A percentile compares a stretch with the other conserved stretches of the same genome.
Evolutionary conservation across 2,888 invertebrate genomes (phyloP).

Genomic region (Arge pagana): DNA sequence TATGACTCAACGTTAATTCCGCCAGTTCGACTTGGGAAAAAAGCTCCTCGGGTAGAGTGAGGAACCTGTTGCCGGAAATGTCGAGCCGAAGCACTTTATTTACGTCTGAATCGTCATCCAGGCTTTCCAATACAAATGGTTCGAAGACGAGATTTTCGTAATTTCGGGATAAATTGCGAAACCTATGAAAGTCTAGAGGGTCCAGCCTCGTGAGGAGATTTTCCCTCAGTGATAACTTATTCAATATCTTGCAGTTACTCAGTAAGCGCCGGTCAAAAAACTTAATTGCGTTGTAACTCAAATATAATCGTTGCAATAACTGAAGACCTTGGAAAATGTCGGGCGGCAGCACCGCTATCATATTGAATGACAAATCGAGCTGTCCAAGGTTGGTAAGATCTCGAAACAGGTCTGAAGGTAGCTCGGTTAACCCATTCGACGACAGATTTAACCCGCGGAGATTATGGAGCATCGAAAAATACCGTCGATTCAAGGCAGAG

Average conservation of each 20-base stretch:
- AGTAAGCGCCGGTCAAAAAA: conserved; percentile 65
- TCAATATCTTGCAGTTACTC: too few species aligned
- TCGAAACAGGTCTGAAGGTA: conserved; percentile 67
- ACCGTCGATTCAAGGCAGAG: conserved; percentile 60
- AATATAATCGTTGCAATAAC: conserved; percentile 65
- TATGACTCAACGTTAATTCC: conserved; percentile 53
- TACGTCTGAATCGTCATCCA: too few species aligned
- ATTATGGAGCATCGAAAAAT: conserved; percentile 64
- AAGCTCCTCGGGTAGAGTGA: conserved; percentile 65
- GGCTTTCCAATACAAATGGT: conserved; percentile 67
- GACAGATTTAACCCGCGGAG: conserved; percentile 64
- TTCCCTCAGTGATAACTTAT: too few species aligned
- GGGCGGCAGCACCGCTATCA: conserved; percentile 38
- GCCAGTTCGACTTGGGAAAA: conserved; percentile 65
- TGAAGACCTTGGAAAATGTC: conserved; percentile 40
- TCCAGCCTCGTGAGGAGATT: too few species aligned
- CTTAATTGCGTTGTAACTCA: conserved; percentile 70
- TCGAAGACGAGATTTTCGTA: conserved; percentile 70
- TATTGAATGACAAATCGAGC: conserved; percentile 68
- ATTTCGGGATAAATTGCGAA: conserved; percentile 71
- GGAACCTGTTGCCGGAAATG: conserved; percentile 71
- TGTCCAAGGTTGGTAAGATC: conserved; percentile 66
- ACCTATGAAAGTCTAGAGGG: too few species aligned
- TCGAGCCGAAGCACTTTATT: too few species aligned
- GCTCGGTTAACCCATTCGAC: conserved; percentile 65